Evolutionary conservation across 2,888 invertebrate species (phyloP), one percentile per base, ranked within the genome.

Genomic region (Drosophila maculinotata): DNA sequence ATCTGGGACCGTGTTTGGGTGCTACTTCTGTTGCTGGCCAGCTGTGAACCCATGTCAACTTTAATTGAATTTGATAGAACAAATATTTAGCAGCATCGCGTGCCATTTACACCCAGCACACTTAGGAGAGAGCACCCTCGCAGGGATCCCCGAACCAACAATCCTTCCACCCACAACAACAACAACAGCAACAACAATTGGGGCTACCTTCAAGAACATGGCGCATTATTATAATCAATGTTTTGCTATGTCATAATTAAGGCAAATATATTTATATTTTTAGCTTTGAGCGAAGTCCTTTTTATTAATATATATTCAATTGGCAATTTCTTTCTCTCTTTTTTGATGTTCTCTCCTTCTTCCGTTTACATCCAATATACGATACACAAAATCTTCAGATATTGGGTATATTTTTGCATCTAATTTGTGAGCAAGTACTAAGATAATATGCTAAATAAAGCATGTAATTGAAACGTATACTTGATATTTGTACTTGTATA

Each of bases 11-110:
- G 15, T 10, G 31, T 62, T 51, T 39, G 38, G 31, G 9, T 28
- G 36, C 33, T 52, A 33, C 26, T 31, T 26, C 42, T 52, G 49
- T 26, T 59, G 7, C 53, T 42, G 63, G 58, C 64, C 76, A 79
- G 80, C 79, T 79, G 81, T 66, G 81, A 80, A 81, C 81, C 81
- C 81, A 86, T 81, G 87, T 81, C 81, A 81, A 87, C 77, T 87
- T 86, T 86, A 81, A 81, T 81, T 81, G 87, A 81, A 81, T 81
- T 87, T 81, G 87, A 81, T 81, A 77, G 80, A 81, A 81, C 80
- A 87, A 87, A 81, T 86, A 81, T 81, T 81, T 86, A 84, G 81
- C 80, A 68, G 60, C 65, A 69, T 71, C 63, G 74, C 69, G 79
- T 73, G 53, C 65, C 83, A 79, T 80, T 80, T 85, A 68, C 79